A percentile compares a stretch with the other conserved stretches of the same genome.
These are phyloP conservation scores for Bergia sp. DNA, from an alignment of 92 coral and sea anemone species.

Conservation along the genomic window DNA sequence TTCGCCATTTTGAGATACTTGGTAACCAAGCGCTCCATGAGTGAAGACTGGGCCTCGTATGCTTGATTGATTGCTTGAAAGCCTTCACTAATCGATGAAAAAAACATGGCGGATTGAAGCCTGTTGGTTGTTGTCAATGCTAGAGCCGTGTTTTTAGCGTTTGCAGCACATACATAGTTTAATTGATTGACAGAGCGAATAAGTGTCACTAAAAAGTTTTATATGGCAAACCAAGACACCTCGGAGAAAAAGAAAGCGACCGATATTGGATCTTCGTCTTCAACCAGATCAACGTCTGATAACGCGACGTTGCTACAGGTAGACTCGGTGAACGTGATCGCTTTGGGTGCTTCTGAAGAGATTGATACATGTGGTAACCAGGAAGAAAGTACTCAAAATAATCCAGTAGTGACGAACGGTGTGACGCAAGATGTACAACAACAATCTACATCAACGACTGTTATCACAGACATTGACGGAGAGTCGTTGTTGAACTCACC, in stretches of 20 bases:
- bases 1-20: slow-evolving; percentile 22
- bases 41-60: slow-evolving; percentile 3
- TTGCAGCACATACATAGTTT: not conserved
- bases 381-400: slow-evolving; percentile 18
- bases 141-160: not conserved
- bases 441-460: slow-evolving; percentile 13
- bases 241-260: not conserved
- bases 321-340: slow-evolving; percentile 38
- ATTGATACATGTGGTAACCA: slow-evolving; percentile 56
- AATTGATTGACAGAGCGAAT: not conserved
- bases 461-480: slow-evolving; percentile 23
- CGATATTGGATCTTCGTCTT: slow-evolving; percentile 20
- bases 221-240: slow-evolving; percentile 28
- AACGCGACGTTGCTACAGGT: not conserved
- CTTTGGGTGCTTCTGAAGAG: slow-evolving; percentile 85
- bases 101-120: slow-evolving; percentile 40
- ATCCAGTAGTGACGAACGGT: slow-evolving; percentile 27
- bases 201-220: not conserved
- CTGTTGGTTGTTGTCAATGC: slow-evolving; percentile 1
- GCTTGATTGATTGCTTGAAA: not conserved
- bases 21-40: slow-evolving; percentile 1
- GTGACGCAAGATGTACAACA: slow-evolving; percentile 33
- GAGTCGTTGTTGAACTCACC: slow-evolving; percentile 33
- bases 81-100: slow-evolving; percentile 45
- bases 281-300: slow-evolving; percentile 24